These are phyloP conservation scores for Scopus umbretta DNA, from an alignment of 2,113 vertebrate genomes.

Conservation along the genomic window DNA sequence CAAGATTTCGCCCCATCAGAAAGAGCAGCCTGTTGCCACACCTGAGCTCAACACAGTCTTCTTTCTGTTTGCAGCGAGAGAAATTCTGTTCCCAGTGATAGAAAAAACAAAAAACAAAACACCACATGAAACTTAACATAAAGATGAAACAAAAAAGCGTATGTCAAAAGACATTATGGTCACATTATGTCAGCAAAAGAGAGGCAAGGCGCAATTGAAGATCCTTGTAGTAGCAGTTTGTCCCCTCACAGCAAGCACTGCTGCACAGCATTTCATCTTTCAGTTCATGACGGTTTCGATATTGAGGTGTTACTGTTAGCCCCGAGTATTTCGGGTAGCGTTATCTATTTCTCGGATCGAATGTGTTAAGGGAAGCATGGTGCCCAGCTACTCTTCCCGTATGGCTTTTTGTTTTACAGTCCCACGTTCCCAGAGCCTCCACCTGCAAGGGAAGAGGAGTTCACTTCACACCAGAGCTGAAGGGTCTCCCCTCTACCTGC, in stretches of 20 bases:
- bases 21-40: neutral
- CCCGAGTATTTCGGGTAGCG: neutral
- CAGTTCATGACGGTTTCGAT: neutral
- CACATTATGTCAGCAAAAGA: neutral
- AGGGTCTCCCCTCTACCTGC: neutral
- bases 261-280: neutral
- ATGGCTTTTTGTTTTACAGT: neutral
- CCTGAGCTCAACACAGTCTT: neutral
- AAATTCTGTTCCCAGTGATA: neutral
- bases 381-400: neutral
- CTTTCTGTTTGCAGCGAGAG: neutral
- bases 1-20: neutral
- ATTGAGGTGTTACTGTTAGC: neutral
- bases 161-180: neutral
- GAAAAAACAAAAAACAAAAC: neutral
- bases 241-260: neutral
- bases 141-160: neutral
- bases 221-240: neutral
- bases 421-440: neutral
- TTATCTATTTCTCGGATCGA: neutral
- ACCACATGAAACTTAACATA: neutral
- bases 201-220: neutral
- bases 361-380: neutral
- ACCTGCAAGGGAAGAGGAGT: neutral
- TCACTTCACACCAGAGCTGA: neutral